Base-by-base conservation (phyloP, 2,888 invertebrate species). In the Polydrusus cervinus region DNA sequence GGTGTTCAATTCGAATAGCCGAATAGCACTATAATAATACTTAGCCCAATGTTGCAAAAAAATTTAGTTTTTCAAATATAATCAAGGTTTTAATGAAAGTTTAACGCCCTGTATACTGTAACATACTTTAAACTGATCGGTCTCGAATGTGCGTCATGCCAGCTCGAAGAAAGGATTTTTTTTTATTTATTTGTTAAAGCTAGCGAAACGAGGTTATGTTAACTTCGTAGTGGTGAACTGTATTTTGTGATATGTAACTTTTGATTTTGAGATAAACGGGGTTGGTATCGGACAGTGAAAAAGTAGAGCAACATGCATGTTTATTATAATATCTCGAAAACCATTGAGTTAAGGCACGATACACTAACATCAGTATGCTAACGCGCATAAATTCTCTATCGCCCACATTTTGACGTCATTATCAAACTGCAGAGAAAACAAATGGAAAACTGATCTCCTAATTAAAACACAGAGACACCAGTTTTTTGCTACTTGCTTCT, bases 131-230 rank as follows among this genome's bases (percentile, higher is more conserved):
- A 53, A 53, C 10, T 7, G 38, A 57, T 16, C 16, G 57, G 68
- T 68, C 68, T 68, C 68, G 45, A 57, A 68, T n/a, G 64, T 53
- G 9, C 43, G 9, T 18, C 14, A n/a, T n/a, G n/a, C n/a, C n/a
- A 45, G 64, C 43, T 75, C 60, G 34, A 57, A 74, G 43, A 57
- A 49, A n/a, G n/a, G n/a, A n/a, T n/a, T n/a, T n/a, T n/a, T n/a
- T 66, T 70, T 65, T 70, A 66, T 70, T 25, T 72, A 67, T 60
- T 60, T 60, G 66, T 60, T 57, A 66, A 65, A 72, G 45, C 34
- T 18, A 64, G 43, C 45, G n/a, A 68, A 20, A 20, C 53, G 65
- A 71, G 68, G 74, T 74, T 74, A 74, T 68, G 60, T 74, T 74
- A 70, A 70, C 65, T 49, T 64, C 34, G 68, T 5, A 34, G 38